Evolutionary conservation across 92 coral and sea anemone genomes (phyloP).

Genomic region (Metridium senile): DNA sequence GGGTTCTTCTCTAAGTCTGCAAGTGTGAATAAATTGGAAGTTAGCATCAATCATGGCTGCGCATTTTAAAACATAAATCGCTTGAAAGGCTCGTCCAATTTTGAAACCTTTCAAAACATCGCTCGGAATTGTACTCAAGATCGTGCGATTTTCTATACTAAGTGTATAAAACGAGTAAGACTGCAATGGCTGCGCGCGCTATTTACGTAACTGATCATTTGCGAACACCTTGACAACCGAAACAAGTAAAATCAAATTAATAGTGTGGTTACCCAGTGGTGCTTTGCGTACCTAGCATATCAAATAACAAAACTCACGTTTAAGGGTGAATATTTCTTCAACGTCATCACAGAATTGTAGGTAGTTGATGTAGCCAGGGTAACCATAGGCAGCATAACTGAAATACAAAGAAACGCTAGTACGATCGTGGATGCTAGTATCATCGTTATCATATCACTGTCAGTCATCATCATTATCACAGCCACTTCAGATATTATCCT

Average conservation of each 20-base stretch:
- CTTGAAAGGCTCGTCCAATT: no score
- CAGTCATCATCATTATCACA: background rate
- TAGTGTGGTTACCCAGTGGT: background rate
- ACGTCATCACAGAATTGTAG: constrained; percentile 77
- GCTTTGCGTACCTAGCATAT: background rate
- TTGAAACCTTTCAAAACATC: no score
- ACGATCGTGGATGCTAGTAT: background rate
- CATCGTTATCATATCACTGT: background rate
- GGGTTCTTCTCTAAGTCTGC: constrained; percentile 96
- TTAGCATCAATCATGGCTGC: background rate
- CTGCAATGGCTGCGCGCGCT: no score
- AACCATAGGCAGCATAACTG: constrained; percentile 80
- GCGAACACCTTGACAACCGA: no score
- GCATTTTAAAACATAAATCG: no score
- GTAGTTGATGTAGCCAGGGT: constrained; percentile 87
- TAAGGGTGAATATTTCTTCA: constrained; percentile 87
- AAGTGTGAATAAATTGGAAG: no score
- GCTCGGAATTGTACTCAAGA: no score
- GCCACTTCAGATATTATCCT: background rate
- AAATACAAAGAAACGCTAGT: background rate
- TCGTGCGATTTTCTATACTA: no score
- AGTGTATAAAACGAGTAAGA: no score
- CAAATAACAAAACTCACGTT: no score
- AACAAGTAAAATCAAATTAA: no score
- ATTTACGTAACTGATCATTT: no score